These are phyloP conservation scores for Glossosoma conforme DNA, from an alignment of 1,140 invertebrate genomes.

Conservation along the genomic window DNA sequence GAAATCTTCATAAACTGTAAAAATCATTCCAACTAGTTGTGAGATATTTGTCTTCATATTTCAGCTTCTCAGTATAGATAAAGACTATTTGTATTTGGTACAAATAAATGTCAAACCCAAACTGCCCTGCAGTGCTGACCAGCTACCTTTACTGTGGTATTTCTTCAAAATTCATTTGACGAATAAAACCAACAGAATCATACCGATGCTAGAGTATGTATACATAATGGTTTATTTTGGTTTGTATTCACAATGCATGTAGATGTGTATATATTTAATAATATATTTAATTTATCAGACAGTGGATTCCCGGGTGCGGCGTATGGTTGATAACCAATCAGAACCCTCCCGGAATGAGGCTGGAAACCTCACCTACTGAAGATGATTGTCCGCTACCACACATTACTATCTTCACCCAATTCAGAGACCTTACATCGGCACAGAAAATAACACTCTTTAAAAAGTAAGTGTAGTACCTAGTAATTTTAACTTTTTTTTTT, in stretches of 20 bases:
- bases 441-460: constrained; percentile 55
- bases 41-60: constrained; percentile 11
- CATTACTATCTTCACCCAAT: constrained; percentile 59
- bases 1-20: too few relatives aligned
- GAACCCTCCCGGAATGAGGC: constrained; percentile 43
- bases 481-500: too few relatives aligned
- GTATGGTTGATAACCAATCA: constrained; percentile 53
- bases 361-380: constrained; percentile 32
- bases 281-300: constrained; percentile 39
- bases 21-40: too few relatives aligned
- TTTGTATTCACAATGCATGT: neutral
- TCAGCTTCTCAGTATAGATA: constrained; percentile 42
- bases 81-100: constrained; percentile 51
- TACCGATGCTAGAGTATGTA: constrained; percentile 57
- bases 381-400: constrained; percentile 47
- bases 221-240: neutral
- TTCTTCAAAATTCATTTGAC: constrained; percentile 56
- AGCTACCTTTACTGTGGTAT: constrained; percentile 54
- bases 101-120: constrained; percentile 50
- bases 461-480: constrained; percentile 37
- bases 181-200: constrained; percentile 52
- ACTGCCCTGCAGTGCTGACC: constrained; percentile 44
- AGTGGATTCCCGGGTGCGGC: constrained; percentile 59
- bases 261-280: neutral
- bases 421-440: constrained; percentile 52